A percentile compares a stretch with the other conserved stretches of the same genome.
phyloP scores from a whole-genome alignment of 2,888 invertebrate genomes.

The Euzophera pinguis region DNA sequence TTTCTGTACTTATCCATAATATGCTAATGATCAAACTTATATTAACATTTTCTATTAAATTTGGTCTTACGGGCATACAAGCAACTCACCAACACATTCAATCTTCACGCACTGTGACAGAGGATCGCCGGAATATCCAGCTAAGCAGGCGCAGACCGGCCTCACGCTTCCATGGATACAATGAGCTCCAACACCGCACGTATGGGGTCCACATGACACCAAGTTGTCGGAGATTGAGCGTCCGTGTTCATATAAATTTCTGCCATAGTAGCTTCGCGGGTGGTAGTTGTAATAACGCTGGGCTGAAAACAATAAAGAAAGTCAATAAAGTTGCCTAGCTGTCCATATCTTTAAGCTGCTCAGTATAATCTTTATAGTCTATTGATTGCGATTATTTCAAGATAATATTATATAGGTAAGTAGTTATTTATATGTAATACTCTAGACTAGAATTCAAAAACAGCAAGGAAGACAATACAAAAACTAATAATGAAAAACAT shows the following conservation, averaged over 20 bases:
- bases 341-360: too few relatives aligned
- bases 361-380: too few relatives aligned
- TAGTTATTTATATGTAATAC: neutral
- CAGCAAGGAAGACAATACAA: too few relatives aligned
- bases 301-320: constrained; percentile 33
- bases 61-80: neutral
- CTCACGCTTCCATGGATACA: constrained; percentile 84
- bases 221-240: constrained; percentile 67
- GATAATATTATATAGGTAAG: too few relatives aligned
- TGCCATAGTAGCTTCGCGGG: constrained; percentile 49
- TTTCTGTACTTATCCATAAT: too few relatives aligned
- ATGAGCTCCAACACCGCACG: constrained; percentile 84
- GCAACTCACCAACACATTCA: constrained; percentile 83
- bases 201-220: constrained; percentile 78
- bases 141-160: constrained; percentile 89
- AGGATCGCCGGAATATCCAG: constrained; percentile 90
- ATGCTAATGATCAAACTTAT: too few relatives aligned
- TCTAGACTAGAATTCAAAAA: neutral
- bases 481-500: neutral
- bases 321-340: too few relatives aligned
- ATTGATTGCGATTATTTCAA: too few relatives aligned
- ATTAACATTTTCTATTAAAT: too few relatives aligned
- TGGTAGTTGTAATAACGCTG: constrained; percentile 61
- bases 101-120: constrained; percentile 85
- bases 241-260: constrained; percentile 65